Evolutionary conservation across 2,888 invertebrate genomes (phyloP).

Genomic region (Andrena fulva): DNA sequence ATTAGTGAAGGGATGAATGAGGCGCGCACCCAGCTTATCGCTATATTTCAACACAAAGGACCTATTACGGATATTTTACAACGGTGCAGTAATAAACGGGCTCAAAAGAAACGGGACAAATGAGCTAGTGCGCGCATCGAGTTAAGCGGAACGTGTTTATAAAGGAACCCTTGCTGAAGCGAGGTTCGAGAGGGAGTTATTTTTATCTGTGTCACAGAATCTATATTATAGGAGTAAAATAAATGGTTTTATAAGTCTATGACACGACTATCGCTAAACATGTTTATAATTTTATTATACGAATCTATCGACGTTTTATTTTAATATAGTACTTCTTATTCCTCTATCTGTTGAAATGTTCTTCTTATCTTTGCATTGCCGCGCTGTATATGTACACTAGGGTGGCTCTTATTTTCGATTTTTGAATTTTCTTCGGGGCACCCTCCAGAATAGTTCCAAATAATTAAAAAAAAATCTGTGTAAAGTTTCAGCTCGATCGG

Average conservation of each 20-base stretch:
- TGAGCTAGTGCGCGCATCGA: slow-evolving; percentile 61
- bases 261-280: slow-evolving; percentile 70
- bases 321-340: slow-evolving; percentile 70
- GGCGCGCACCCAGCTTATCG: slow-evolving; percentile 94
- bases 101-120: slow-evolving; percentile 96
- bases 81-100: slow-evolving; percentile 96
- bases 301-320: slow-evolving; percentile 71
- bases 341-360: slow-evolving; percentile 50
- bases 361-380: slow-evolving; percentile 38
- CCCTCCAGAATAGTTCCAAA: too few relatives aligned
- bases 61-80: slow-evolving; percentile 95
- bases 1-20: slow-evolving; percentile 96
- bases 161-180: slow-evolving; percentile 55
- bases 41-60: slow-evolving; percentile 96
- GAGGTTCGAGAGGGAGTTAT: slow-evolving; percentile 72
- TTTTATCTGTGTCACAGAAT: slow-evolving; percentile 80
- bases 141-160: slow-evolving; percentile 49
- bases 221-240: slow-evolving; percentile 78
- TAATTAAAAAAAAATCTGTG: too few relatives aligned
- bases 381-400: slow-evolving; percentile 19
- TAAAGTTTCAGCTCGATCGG: too few relatives aligned
- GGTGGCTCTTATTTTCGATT: too few relatives aligned
- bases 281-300: slow-evolving; percentile 73
- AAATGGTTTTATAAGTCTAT: slow-evolving; percentile 80
- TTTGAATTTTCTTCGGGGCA: too few relatives aligned